phyloP scores from a whole-genome alignment of 92 coral and sea anemone species.

The Actinostola sp. region DNA sequence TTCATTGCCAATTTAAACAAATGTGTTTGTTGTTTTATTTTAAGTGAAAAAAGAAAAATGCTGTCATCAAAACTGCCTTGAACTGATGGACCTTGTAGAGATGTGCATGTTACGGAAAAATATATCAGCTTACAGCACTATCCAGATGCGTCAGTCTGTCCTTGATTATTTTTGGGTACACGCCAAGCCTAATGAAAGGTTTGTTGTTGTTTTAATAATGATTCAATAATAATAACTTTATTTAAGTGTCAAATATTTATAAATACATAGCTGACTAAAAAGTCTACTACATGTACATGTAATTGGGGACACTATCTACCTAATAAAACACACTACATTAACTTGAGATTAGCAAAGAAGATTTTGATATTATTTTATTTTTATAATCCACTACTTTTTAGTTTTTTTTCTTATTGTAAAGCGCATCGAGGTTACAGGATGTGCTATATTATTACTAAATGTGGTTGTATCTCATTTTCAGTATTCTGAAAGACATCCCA shows the following conservation, averaged over 20 bases:
- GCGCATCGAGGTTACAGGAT: neutral
- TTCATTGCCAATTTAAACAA: too few relatives aligned
- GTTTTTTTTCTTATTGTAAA: neutral
- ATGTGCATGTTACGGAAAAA: conserved; percentile 34
- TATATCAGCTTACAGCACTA: neutral
- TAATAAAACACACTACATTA: too few relatives aligned
- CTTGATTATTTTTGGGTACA: conserved; percentile 59
- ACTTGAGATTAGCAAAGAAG: too few relatives aligned
- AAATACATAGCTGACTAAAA: neutral
- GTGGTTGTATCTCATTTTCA: conserved; percentile 3
- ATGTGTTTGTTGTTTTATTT: too few relatives aligned
- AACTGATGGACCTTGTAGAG: conserved; percentile 42
- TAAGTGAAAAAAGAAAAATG: conserved; percentile 28
- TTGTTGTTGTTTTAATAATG: neutral
- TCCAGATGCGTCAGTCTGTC: conserved; percentile 32
- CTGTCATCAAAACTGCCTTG: conserved; percentile 31
- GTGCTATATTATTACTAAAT: neutral
- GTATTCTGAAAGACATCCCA: conserved; percentile 9
- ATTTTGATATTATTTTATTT: too few relatives aligned
- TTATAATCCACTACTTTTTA: neutral
- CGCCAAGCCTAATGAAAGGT: conserved; percentile 55
- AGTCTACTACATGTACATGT: neutral
- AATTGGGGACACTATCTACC: too few relatives aligned
- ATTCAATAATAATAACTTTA: neutral
- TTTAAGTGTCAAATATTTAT: neutral